Base-by-base conservation (phyloP, 1,140 invertebrate species). In the Euwallacea fornicatus region DNA sequence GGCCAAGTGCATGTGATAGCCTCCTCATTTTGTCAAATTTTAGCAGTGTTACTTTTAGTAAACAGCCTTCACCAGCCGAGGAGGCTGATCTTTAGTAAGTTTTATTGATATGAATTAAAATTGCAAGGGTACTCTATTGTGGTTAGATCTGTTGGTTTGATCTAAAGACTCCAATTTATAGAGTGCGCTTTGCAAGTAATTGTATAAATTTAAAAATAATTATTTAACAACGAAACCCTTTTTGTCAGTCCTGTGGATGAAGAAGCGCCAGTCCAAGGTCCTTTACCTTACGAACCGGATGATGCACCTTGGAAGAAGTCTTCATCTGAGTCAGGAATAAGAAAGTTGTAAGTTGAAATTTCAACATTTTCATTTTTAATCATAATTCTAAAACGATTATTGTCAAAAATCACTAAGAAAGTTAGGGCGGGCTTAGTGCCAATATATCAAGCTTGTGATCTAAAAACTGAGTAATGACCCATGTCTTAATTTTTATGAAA, bases 211-310 rank as follows among this genome's bases (percentile, higher is more conserved):
- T 33, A 4, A 33, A 33, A 33, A 33, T 33, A 33, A 33, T 33
- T 33, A 33, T 33, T 33, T 33, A 33, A 33, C 21, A 33, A 33
- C 21, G 4, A 33, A 33, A 33, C 1, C 21, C 21, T 1, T 33
- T 33, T 33, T 74, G 69, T 81, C 80, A 86, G 83, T 54, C 80
- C 82, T 13, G 85, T 88, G 43, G 89, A 90, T 61, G 90, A 92
- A 50, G 94, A 96, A 78, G 88, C 91, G 42, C 92, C 94, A 21
- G 96, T 98, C 2, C 95, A 98, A 83, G 97, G 97, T 11, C 97
- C 97, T 33, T 87, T 98, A 74, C 96, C 96, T 63, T 91, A 90
- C 69, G 97, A 99, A 82, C 97, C 97, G 11, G 93, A 96, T 76
- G 96, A 99, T 83, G 97, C 97, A 72, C 90, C 93, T 0, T 95